Evolutionary conservation across 2,888 invertebrate species (phyloP), one percentile per base, ranked within the genome.

Genomic region (Penaeus monodon): DNA sequence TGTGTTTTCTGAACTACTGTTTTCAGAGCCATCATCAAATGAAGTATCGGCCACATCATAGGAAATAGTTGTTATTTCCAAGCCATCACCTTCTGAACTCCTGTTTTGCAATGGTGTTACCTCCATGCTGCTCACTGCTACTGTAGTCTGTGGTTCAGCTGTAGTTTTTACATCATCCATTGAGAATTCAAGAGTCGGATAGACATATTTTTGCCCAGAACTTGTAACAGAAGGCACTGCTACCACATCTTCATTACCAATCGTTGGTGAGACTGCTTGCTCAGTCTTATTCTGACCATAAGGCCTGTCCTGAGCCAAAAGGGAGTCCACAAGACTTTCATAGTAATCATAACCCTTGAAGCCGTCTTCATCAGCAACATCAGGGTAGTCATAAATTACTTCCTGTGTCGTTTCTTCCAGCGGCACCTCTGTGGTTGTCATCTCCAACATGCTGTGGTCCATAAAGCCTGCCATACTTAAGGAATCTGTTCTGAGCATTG

Each of bases 261-360:
- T 24, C n/a, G 77, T 57, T 38, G 57, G 57, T 20, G 57, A 20
- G 17, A 57, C 57, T 17, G 57, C 17, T 20, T 27, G 22, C 24
- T 29, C 2, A 17, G 27, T 57, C 57, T 77, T 22, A 49, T 22
- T 49, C n/a, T 27, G 17, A 20, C n/a, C 10, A 14, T 44, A 44
- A 10, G 86, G 86, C 20, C 77, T 74, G 49, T 86, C 86, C 49
- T 86, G 65, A 8, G 86, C 83, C 64, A 84, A 79, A 1, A 88
- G 70, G 4, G 88, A 88, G 49, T 88, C 88, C 38, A 85, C 85
- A 3, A 88, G 70, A 81, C 79, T 66, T 22, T 88, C 88, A 64
- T 88, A 88, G 27, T 88, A 88, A 27, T 88, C 88, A 49, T 88
- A 88, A 22, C 88, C 88, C 22, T 88, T 88, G 57, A 88, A 88